Conservation (phyloP, 2,113 vertebrate genomes). For the Gymnorhina tibicen region DNA sequence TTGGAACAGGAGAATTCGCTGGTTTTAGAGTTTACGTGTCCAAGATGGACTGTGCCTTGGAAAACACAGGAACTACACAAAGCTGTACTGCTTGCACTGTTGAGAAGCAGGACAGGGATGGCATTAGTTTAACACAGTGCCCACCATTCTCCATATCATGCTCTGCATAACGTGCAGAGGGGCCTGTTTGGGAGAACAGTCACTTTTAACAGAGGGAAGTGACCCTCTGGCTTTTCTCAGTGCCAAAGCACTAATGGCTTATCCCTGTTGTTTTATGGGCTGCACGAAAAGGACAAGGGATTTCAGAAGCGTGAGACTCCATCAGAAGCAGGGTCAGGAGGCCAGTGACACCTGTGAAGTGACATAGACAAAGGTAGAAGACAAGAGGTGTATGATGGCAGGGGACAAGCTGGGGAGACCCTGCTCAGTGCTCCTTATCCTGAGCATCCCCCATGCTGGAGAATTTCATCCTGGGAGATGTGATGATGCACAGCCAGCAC, state of each 20-base stretch:
- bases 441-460: not conserved
- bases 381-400: not conserved
- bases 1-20: not conserved
- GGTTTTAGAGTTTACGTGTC: rapidly evolving
- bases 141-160: not conserved
- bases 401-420: not conserved
- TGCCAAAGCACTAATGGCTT: rapidly evolving
- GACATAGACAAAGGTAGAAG: not conserved
- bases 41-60: not conserved
- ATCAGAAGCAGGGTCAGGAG: not conserved
- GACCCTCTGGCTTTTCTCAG: not conserved
- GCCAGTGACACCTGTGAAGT: not conserved
- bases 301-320: not conserved
- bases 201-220: not conserved
- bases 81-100: not conserved
- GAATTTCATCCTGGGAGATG: rapidly evolving
- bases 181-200: rapidly evolving
- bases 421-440: rapidly evolving
- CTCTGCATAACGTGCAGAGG: not conserved
- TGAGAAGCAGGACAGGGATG: not conserved
- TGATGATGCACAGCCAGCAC: not conserved
- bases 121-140: not conserved
- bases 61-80: not conserved
- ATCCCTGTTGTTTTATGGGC: not conserved
- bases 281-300: not conserved